Base-by-base conservation (phyloP, 2,888 invertebrate species). In the Mythimna ferrago region DNA sequence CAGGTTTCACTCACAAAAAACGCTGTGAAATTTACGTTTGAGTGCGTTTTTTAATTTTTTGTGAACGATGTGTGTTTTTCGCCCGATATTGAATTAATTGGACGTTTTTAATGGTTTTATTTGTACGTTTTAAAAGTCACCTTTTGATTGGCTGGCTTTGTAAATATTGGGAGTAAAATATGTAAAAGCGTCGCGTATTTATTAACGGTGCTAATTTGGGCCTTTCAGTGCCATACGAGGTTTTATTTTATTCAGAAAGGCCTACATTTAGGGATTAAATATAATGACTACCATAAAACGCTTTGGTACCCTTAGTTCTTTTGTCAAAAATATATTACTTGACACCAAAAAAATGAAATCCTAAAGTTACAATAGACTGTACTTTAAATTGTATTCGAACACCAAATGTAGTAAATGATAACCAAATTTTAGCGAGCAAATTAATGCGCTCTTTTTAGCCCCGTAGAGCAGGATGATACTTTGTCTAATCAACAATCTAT, bases 41-140 rank as follows among this genome's bases (percentile, higher is more conserved):
- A 53, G 11, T 26, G 19, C 6, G 2, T 48, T 48, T 48, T 48
- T 48, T 48, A 48, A 53, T 35, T 56, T 58, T 60, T 35, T 60
- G 19, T 4, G n/a, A 51, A 14, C 26, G 0, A 7, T 32, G 10
- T 57, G 48, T 48, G 11, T 65, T 54, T 78, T 76, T 61, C 14
- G 5, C 11, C n/a, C 10, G 35, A 44, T 66, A 73, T 72, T 57
- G 19, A 79, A 70, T 65, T 79, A 53, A 82, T 68, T 26, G 64
- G 21, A 2, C 21, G 51, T 54, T 78, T 80, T 64, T 38, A 19
- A 65, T 19, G 58, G 51, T 44, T 76, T 66, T 41, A 41, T 81
- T 62, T 65, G 56, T 56, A 35, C 51, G 6, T 41, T 48, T 57
- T 19, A 9, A 66, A 60, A 54, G 7, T 7, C 6, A 10, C n/a